Conservation (phyloP, 2,888 invertebrate species). For the Acleris sparsana region DNA sequence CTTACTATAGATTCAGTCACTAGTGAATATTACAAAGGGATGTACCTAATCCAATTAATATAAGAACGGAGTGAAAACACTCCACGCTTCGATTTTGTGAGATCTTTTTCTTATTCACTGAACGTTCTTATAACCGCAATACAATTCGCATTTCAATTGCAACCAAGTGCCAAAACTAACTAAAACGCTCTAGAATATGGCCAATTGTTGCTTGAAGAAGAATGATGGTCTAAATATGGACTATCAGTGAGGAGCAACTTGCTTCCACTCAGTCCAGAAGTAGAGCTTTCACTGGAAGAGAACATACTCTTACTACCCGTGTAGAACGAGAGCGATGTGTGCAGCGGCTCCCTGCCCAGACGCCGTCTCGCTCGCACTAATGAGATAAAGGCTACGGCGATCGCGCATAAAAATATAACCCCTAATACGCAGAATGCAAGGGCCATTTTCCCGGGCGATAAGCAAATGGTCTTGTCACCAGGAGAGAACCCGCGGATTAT, state of each 20-base stretch:
- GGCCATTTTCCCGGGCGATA: slow-evolving; percentile 90
- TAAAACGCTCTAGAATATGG: slow-evolving; percentile 74
- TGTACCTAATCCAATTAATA: too few relatives aligned
- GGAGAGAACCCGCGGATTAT: slow-evolving; percentile 76
- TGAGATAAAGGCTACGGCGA: slow-evolving; percentile 87
- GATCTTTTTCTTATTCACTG: too few relatives aligned
- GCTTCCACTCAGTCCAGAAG: slow-evolving; percentile 84
- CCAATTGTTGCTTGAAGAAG: slow-evolving; percentile 80
- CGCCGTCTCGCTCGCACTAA: slow-evolving; percentile 85
- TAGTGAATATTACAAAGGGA: too few relatives aligned
- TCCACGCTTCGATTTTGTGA: too few relatives aligned
- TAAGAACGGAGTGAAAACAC: too few relatives aligned
- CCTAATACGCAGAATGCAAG: slow-evolving; percentile 89
- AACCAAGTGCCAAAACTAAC: slow-evolving; percentile 20
- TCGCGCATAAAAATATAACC: slow-evolving; percentile 87
- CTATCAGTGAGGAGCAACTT: slow-evolving; percentile 85
- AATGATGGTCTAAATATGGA: slow-evolving; percentile 84
- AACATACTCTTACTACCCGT: slow-evolving; percentile 85
- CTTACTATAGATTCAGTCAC: too few relatives aligned
- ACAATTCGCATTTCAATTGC: background rate
- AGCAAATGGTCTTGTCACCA: slow-evolving; percentile 86
- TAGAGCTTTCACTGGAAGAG: slow-evolving; percentile 84
- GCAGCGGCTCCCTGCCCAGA: slow-evolving; percentile 72
- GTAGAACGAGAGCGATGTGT: slow-evolving; percentile 83
- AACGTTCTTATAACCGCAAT: too few relatives aligned